Conservation (phyloP, 2,888 invertebrate genomes). For the Galeruca laticollis region DNA sequence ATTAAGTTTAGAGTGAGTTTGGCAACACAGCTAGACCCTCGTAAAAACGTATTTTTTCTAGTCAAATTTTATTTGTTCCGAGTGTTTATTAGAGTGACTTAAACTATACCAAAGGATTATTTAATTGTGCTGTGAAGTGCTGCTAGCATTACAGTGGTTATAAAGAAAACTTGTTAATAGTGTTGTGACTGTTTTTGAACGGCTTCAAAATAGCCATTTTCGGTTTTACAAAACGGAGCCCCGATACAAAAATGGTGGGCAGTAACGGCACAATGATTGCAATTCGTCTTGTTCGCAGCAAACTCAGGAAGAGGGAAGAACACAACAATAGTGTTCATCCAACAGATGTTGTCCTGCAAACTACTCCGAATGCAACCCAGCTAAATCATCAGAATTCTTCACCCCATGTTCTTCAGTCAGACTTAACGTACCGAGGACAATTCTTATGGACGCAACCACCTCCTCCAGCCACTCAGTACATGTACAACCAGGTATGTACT, state of each 20-base stretch:
- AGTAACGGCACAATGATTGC: constrained; percentile 89
- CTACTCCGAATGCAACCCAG: constrained; percentile 64
- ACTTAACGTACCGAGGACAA: constrained; percentile 76
- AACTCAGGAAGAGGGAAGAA: constrained; percentile 88
- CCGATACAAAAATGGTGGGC: constrained; percentile 78
- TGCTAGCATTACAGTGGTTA: constrained; percentile 33
- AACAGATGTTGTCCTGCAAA: constrained; percentile 70
- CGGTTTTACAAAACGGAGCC: constrained; percentile 58
- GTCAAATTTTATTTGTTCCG: constrained; percentile 44
- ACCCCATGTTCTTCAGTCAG: constrained; percentile 67
- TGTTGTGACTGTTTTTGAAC: constrained; percentile 43
- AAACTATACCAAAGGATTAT: constrained; percentile 44
- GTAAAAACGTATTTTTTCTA: constrained; percentile 47
- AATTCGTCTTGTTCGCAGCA: constrained; percentile 92
- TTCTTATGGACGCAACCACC: constrained; percentile 89
- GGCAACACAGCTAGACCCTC: constrained; percentile 56
- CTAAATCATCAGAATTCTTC: constrained; percentile 55
- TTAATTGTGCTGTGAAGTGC: constrained; percentile 41
- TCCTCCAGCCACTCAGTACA: constrained; percentile 76
- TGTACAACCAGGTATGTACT: constrained; percentile 82
- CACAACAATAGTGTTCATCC: constrained; percentile 79
- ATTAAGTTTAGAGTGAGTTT: constrained; percentile 24
- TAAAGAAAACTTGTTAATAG: constrained; percentile 2
- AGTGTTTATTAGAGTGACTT: constrained; percentile 32
- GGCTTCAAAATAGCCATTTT: constrained; percentile 65